Conservation (phyloP, 1,140 invertebrate genomes). For the Lasioglossum albipes region DNA sequence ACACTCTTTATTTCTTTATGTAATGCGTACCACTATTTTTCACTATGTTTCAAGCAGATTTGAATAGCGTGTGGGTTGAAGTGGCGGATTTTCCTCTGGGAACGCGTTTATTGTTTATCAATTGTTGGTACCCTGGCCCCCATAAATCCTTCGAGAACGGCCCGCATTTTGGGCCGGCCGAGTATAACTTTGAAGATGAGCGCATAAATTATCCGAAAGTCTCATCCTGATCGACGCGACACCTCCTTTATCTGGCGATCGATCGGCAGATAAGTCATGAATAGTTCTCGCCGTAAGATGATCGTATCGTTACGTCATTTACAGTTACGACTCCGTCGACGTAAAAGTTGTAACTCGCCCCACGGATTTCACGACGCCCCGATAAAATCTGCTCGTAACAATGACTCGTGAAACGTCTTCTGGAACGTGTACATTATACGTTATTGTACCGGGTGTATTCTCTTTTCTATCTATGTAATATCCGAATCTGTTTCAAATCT, state of each 20-base stretch:
- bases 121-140: background rate
- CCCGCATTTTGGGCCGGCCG: background rate
- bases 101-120: background rate
- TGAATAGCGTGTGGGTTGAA: no score
- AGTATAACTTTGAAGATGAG: background rate
- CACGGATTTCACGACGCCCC: background rate
- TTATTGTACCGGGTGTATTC: background rate
- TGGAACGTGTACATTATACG: no score
- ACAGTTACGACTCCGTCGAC: background rate
- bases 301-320: conserved; percentile 1
- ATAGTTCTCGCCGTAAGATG: background rate
- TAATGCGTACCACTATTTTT: no score
- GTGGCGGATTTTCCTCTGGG: no score
- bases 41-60: no score
- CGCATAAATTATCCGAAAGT: background rate
- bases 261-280: background rate
- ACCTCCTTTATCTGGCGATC: background rate
- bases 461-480: no score
- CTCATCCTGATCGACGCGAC: background rate
- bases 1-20: no score
- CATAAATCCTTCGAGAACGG: background rate
- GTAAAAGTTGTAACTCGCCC: background rate
- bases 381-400: background rate
- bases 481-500: no score
- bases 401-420: background rate